A percentile compares a stretch with the other conserved stretches of the same genome.
phyloP scores from a whole-genome alignment of 2,888 invertebrate genomes.

The Platypus cylindrus region DNA sequence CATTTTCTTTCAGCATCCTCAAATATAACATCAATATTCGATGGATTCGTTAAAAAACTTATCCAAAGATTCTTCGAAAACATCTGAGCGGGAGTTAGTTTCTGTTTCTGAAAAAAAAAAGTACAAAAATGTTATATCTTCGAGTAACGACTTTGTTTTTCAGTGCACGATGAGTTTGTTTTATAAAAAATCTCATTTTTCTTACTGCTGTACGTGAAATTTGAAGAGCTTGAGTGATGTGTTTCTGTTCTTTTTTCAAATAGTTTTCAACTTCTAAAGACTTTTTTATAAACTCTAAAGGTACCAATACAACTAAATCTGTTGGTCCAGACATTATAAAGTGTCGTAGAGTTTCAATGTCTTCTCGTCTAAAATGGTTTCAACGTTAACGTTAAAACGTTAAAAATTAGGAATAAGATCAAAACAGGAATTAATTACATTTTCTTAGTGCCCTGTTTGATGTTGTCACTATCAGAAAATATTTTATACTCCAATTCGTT shows the following conservation, averaged over 20 bases:
- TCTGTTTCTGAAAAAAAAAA: conserved; percentile 20
- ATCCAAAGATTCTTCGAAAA: conserved; percentile 24
- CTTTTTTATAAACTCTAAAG: conserved; percentile 17
- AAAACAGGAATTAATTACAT: too few relatives aligned
- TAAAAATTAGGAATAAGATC: conserved; percentile 1
- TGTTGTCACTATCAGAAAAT: too few relatives aligned
- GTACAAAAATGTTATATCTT: conserved; percentile 2
- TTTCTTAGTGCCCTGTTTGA: too few relatives aligned
- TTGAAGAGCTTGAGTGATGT: conserved; percentile 16
- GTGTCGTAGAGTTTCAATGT: conserved; percentile 15
- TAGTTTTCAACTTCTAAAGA: conserved; percentile 17
- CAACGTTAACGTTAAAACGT: background rate
- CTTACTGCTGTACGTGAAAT: conserved; percentile 16
- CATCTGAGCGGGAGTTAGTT: conserved; percentile 21
- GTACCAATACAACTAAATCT: conserved; percentile 18
- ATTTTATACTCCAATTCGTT: conserved; percentile 15
- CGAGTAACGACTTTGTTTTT: background rate
- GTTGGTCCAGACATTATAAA: conserved; percentile 22
- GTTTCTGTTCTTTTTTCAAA: conserved; percentile 18
- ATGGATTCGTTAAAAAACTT: conserved; percentile 21
- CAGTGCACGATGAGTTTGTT: too few relatives aligned
- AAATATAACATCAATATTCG: conserved; percentile 17
- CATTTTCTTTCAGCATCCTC: conserved; percentile 15
- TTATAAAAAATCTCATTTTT: too few relatives aligned
- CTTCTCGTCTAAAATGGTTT: conserved; percentile 15